These are phyloP conservation scores for Phalacrocorax brasilianus DNA, from an alignment of 2,113 vertebrate genomes.

Conservation along the genomic window DNA sequence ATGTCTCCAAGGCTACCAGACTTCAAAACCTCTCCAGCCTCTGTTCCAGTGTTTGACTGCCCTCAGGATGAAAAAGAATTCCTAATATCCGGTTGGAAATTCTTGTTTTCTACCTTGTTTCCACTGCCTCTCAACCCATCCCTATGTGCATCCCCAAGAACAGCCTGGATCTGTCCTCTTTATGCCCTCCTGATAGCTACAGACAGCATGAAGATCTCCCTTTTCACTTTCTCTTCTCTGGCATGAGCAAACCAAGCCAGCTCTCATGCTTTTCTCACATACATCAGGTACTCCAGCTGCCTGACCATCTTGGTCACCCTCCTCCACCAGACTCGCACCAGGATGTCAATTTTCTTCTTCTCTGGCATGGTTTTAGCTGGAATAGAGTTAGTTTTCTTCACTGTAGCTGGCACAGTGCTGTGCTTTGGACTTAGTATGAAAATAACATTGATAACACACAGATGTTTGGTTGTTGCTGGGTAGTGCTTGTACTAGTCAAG, in stretches of 20 bases:
- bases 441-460: no score
- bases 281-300: not conserved
- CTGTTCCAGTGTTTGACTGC: not conserved
- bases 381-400: no score
- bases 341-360: not conserved
- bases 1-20: not conserved
- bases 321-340: not conserved
- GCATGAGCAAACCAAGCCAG: not conserved
- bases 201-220: not conserved
- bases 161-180: not conserved
- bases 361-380: no score
- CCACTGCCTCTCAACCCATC: not conserved
- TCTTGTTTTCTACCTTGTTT: not conserved
- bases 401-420: no score
- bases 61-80: not conserved
- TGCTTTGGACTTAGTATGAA: no score
- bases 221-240: not conserved
- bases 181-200: accelerated
- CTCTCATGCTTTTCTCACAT: not conserved
- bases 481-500: no score
- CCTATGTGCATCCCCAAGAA: not conserved
- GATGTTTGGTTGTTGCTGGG: no score
- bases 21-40: not conserved
- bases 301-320: not conserved
- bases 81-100: not conserved